Evolutionary conservation across 2,113 vertebrate species (phyloP).

Genomic region (Centrocercus urophasianus): DNA sequence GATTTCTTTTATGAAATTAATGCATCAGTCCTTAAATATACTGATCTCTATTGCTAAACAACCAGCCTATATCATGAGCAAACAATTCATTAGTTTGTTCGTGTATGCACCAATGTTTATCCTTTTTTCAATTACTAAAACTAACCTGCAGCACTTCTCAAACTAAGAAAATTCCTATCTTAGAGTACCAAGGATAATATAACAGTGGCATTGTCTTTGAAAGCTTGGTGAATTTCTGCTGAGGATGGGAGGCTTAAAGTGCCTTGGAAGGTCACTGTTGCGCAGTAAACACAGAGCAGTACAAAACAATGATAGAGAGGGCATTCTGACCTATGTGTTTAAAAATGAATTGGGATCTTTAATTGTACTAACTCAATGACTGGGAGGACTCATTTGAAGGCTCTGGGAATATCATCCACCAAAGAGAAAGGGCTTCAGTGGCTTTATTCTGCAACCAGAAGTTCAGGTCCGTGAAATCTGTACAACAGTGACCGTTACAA

Average conservation of each 20-base stretch:
- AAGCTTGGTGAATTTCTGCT: background rate
- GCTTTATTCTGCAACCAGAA: background rate
- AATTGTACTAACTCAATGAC: background rate
- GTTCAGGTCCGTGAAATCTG: background rate
- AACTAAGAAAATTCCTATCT: background rate
- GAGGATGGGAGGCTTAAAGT: background rate
- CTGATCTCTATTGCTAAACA: too few relatives aligned
- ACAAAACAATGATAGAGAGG: background rate
- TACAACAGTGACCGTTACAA: background rate
- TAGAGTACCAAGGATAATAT: background rate
- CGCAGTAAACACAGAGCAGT: background rate
- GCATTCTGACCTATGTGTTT: background rate
- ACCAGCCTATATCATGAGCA: background rate
- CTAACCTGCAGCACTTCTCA: background rate
- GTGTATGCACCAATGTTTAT: background rate
- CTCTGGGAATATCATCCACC: background rate
- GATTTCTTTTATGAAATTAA: too few relatives aligned
- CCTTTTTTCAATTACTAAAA: background rate
- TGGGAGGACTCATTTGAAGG: background rate
- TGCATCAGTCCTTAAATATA: too few relatives aligned
- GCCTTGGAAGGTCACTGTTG: background rate
- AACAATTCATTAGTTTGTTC: background rate
- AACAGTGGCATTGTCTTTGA: background rate
- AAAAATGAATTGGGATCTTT: background rate
- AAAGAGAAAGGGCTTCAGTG: background rate